phyloP scores from a whole-genome alignment of 53 echinoderm and acorn worm genomes.

The Paracentrotus lividus region DNA sequence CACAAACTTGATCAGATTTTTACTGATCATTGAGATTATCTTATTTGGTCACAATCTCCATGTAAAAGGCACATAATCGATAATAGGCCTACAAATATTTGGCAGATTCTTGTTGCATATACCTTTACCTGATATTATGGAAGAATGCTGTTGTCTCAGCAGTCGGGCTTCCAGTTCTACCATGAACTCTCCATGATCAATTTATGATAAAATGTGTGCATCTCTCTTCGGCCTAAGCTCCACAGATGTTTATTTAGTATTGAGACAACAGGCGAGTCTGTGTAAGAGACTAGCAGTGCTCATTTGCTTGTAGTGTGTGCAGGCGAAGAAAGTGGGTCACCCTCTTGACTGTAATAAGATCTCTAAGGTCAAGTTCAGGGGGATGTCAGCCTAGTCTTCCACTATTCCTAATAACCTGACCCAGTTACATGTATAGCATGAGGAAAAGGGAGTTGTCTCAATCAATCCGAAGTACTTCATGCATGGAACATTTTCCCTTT shows the following conservation, averaged over 20 bases:
- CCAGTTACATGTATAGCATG: not conserved
- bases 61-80: too few species aligned
- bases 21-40: not conserved
- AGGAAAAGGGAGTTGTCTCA: not conserved
- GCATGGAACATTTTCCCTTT: not conserved
- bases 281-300: not conserved
- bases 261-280: not conserved
- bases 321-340: conserved; percentile 26
- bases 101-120: too few species aligned
- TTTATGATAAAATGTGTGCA: too few species aligned
- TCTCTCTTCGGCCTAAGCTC: too few species aligned
- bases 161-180: too few species aligned
- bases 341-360: not conserved
- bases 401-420: conserved; percentile 34
- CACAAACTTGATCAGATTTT: not conserved
- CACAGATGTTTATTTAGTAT: not conserved
- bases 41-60: too few species aligned
- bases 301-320: conserved; percentile 8
- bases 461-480: conserved; percentile 12
- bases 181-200: too few species aligned
- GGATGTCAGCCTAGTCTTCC: not conserved
- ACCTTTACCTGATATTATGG: too few species aligned
- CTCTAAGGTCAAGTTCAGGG: conserved; percentile 37
- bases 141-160: too few species aligned
- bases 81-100: too few species aligned